These are phyloP conservation scores for Ganaspis sp. DNA, from an alignment of 1,140 invertebrate genomes.

Conservation along the genomic window DNA sequence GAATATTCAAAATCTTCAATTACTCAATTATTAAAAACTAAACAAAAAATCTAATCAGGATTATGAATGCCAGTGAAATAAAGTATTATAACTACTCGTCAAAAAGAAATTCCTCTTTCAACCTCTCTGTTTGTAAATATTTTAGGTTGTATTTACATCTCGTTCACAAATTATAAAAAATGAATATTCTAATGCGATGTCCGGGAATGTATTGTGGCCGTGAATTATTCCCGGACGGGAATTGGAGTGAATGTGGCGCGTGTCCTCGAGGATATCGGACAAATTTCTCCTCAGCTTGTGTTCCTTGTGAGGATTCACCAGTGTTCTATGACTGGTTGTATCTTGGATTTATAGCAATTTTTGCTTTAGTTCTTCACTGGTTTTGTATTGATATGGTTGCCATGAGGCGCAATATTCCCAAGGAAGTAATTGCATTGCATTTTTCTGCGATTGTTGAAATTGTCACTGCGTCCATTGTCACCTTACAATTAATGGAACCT, in stretches of 20 bases:
- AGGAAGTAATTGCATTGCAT: conserved; percentile 84
- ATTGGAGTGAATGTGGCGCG: conserved; percentile 87
- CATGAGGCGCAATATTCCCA: conserved; percentile 84
- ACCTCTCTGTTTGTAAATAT: not conserved
- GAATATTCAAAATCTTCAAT: not conserved
- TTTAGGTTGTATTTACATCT: too few species aligned
- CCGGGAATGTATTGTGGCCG: conserved; percentile 93
- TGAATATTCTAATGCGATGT: conserved; percentile 75
- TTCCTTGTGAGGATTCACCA: conserved; percentile 85
- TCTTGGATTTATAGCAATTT: conserved; percentile 92
- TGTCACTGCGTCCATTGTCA: conserved; percentile 82
- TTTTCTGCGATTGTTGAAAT: conserved; percentile 90
- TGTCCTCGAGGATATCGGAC: conserved; percentile 89
- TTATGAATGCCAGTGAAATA: not conserved
- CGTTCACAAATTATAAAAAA: too few species aligned
- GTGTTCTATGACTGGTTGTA: conserved; percentile 96
- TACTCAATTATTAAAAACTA: not conserved
- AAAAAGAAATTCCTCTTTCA: too few species aligned
- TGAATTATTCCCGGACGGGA: conserved; percentile 79
- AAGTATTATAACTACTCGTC: too few species aligned
- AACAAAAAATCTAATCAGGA: not conserved
- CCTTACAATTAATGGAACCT: conserved; percentile 87
- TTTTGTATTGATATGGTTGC: conserved; percentile 92
- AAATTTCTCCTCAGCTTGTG: conserved; percentile 83
- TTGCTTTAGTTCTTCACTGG: conserved; percentile 92